Evolutionary conservation across 2,888 invertebrate genomes (phyloP).

Genomic region (Camptogramma bilineatum): DNA sequence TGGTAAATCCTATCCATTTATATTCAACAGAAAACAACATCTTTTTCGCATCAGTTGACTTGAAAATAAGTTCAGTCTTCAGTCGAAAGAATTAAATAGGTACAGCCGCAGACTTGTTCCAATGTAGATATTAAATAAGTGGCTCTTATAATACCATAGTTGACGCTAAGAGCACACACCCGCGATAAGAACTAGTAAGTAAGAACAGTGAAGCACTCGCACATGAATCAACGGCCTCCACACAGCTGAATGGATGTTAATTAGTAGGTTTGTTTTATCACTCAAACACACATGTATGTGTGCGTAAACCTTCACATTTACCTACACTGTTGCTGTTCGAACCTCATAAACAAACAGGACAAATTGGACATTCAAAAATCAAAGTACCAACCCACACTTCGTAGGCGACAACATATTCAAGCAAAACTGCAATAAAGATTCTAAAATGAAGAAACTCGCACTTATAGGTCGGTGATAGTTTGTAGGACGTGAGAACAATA

Average conservation of each 20-base stretch:
- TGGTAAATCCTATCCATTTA: no score
- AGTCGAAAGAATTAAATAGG: slow-evolving; percentile 1
- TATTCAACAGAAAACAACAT: neutral
- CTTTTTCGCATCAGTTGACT: neutral
- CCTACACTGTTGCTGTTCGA: slow-evolving; percentile 55
- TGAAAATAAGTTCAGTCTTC: neutral
- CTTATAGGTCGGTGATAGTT: slow-evolving; percentile 60
- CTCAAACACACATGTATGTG: slow-evolving; percentile 58
- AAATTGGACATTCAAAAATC: slow-evolving; percentile 48
- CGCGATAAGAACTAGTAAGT: slow-evolving; percentile 65
- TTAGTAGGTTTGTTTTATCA: slow-evolving; percentile 80
- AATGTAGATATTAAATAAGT: slow-evolving; percentile 41
- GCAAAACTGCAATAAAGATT: slow-evolving; percentile 48
- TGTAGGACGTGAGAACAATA: slow-evolving; percentile 72
- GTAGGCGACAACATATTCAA: slow-evolving; percentile 43
- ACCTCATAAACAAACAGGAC: slow-evolving; percentile 54
- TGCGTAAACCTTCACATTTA: slow-evolving; percentile 61
- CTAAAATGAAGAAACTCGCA: slow-evolving; percentile 59
- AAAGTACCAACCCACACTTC: slow-evolving; percentile 39
- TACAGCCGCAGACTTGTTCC: slow-evolving; percentile 24
- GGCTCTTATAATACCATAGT: slow-evolving; percentile 58
- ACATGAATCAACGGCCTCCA: slow-evolving; percentile 72
- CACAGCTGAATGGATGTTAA: slow-evolving; percentile 80
- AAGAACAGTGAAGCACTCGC: slow-evolving; percentile 64
- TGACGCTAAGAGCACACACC: slow-evolving; percentile 59